Evolutionary conservation across 2,888 invertebrate species (phyloP), one percentile per base, ranked within the genome.

Genomic region (Hypercompe scribonia): DNA sequence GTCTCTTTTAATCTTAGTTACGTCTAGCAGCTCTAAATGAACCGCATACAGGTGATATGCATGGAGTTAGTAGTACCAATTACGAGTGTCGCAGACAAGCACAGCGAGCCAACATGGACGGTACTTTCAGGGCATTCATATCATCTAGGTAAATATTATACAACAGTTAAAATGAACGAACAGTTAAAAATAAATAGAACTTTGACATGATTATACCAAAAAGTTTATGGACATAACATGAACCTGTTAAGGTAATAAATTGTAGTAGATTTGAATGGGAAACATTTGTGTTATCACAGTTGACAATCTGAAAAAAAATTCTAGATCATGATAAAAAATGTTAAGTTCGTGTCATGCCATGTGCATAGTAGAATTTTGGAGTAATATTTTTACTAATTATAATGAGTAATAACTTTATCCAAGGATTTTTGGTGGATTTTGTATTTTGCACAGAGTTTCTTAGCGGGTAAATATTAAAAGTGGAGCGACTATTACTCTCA

Each of bases 71-170:
- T 77, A 99, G 99, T 65, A 98, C 98, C 33, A 99, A 99, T 95
- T 99, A 98, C 88, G 97, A 98, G 81, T 99, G 99, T 91, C 98
- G 99, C 92, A 97, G 98, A 76, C 98, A 99, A 95, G 98, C 99
- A 1, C 97, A 98, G 79, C 96, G 97, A 82, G 98, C 98, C 28
- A 98, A 99, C 66, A 96, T 99, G 79, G 96, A 97, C 83, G 98
- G 98, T 76, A 99, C 98, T 73, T 99, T 99, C 96, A 96, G 98
- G 84, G 99, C 99, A 50, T 99, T 99, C 95, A 97, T 99, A 81
- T 98, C 98, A 70, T 98, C 99, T 74, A 96, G 98, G 97, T 96
- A 90, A 84, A 84, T 64, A 66, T 28, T n/a, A 65, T 0, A 36
- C 15, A 15, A 34, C 13, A 24, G 2, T 50, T 4, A n/a, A n/a